A percentile compares a stretch with the other conserved stretches of the same genome.
Conservation (phyloP, 2,113 vertebrate species). For the Syngnathus scovelli region DNA sequence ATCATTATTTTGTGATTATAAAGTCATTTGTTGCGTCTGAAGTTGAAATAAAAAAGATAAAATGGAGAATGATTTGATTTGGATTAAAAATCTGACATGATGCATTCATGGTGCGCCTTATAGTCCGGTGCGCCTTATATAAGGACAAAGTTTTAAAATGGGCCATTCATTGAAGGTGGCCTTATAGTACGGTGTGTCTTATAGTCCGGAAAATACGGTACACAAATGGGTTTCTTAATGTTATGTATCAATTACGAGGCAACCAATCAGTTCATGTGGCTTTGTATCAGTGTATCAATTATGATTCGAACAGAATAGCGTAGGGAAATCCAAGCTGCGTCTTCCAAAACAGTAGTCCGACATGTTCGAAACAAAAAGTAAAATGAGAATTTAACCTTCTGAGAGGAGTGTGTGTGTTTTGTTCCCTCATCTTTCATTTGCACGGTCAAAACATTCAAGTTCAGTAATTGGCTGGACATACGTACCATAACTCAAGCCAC, state of each 20-base stretch:
- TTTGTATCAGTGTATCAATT: too few species aligned
- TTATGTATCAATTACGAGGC: not conserved
- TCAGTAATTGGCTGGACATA: conserved; percentile 59
- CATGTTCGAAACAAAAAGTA: not conserved
- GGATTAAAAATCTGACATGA: too few species aligned
- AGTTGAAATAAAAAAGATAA: too few species aligned
- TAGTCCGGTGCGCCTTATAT: too few species aligned
- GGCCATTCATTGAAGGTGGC: too few species aligned
- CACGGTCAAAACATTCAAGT: conserved; percentile 37
- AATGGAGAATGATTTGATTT: not conserved
- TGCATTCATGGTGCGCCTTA: too few species aligned
- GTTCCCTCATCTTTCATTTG: conserved; percentile 37
- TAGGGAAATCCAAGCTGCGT: not conserved
- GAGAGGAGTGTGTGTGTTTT: conserved; percentile 1
- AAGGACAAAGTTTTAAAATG: too few species aligned
- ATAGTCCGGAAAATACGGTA: too few species aligned
- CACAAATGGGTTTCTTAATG: not conserved
- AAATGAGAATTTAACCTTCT: conserved; percentile 4
- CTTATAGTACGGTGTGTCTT: too few species aligned
- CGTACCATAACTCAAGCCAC: conserved; percentile 48
- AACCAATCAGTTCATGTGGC: not conserved
- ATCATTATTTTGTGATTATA: too few species aligned
- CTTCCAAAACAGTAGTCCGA: not conserved
- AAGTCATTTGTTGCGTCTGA: too few species aligned
- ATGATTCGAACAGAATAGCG: not conserved